Evolutionary conservation across 1,140 invertebrate genomes (phyloP), one percentile per base, ranked within the genome.

Genomic region (Aphelenchoides fujianensis): DNA sequence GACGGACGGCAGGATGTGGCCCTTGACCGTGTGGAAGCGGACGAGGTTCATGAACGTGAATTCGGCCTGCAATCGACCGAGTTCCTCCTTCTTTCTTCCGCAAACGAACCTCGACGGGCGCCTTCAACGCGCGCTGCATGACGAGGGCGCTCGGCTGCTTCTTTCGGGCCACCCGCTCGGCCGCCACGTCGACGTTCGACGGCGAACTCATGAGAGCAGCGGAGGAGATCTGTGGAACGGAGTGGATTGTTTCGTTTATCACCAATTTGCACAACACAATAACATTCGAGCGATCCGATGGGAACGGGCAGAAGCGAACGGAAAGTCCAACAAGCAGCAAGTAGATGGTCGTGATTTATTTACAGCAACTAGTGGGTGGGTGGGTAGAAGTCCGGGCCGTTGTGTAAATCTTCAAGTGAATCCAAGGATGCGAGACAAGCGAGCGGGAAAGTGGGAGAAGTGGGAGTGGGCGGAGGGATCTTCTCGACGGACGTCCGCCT

Each of bases 1-100:
- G n/a, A 69, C 34, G 1, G 67, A 69, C 12, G 67, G 61, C 67
- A 69, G 34, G 27, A 69, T 69, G 64, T 69, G 67, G 12, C 34
- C 67, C n/a, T 23, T 69, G 12, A 69, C 68, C 5, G 64, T 35
- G n/a, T 68, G 19, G 3, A 69, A 69, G 12, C 57, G 57, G 62
- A 69, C 3, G 9, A 12, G 12, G 30, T 69, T 35, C 34, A 28
- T 71, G 67, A 69, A 69, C 64, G 71, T 12, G 37, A 69, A 69
- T 1, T 16, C 32, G 27, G 68, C 16, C 67, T 69, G 30, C 34
- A 69, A 54, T 19, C 19, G 30, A 63, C 12, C 12, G 41, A 48
- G 41, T 48, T 48, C 23, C 12, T 23, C 12, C 23, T 48, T 12
- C 41, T 48, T 48, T 12, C 23, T 48, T 48, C 12, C 12, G 12